phyloP scores from a whole-genome alignment of 2,797 vertebrate species.

The Mareca penelope region DNA sequence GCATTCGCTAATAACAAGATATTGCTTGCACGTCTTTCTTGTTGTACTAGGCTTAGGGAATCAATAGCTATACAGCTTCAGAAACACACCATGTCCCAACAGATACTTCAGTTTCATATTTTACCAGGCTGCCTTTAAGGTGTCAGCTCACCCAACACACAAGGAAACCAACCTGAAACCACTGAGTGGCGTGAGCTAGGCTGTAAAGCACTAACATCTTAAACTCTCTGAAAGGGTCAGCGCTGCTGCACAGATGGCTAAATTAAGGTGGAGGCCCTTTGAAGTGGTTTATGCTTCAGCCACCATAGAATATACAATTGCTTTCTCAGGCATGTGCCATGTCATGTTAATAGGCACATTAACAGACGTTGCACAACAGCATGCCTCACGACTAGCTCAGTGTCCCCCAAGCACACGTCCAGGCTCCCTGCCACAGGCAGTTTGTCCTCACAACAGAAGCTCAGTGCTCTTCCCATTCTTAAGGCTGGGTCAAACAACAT shows the following conservation, averaged over 20 bases:
- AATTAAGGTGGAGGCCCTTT: background rate
- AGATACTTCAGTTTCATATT: background rate
- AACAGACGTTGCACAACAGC: background rate
- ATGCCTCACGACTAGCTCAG: background rate
- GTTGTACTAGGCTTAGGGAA: background rate
- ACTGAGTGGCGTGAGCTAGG: background rate
- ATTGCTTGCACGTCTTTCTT: background rate
- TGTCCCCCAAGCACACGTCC: background rate
- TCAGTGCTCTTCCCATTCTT: background rate
- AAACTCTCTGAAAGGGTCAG: background rate
- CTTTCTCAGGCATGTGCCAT: background rate
- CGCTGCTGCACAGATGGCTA: background rate
- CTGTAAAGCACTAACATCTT: background rate
- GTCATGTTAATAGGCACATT: background rate
- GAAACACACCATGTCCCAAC: background rate
- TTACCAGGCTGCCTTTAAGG: background rate
- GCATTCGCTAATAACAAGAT: background rate
- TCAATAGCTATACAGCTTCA: background rate
- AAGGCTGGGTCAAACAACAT: background rate
- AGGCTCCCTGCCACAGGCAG: background rate
- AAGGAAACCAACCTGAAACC: background rate
- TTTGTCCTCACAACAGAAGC: background rate
- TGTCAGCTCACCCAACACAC: background rate
- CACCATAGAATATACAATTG: accelerated
- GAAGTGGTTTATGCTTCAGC: background rate